Percentiles rank a stretch among this genome's conserved stretches.
phyloP scores from a whole-genome alignment of 2,888 invertebrate species.

The Chrysotoxum bicinctum region DNA sequence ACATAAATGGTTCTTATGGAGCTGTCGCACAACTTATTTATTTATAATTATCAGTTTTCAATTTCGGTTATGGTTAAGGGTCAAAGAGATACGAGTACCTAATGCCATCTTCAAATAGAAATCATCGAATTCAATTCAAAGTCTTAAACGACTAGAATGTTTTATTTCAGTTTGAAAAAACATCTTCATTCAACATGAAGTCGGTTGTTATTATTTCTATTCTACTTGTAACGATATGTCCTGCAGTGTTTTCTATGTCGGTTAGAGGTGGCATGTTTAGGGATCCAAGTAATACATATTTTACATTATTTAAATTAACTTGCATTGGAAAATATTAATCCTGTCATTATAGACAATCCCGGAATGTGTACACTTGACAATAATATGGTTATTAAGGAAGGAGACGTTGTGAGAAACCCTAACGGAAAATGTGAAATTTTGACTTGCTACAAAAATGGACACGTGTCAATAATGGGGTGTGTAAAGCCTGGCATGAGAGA shows the following conservation, averaged over 20 bases:
- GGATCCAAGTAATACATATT: constrained; percentile 35
- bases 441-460: constrained; percentile 52
- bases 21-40: no score
- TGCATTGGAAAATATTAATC: background rate
- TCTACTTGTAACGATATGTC: constrained; percentile 10
- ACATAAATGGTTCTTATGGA: no score
- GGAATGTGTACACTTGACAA: constrained; percentile 46
- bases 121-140: background rate
- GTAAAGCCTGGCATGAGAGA: constrained; percentile 54
- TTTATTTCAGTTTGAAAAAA: constrained; percentile 31
- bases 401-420: constrained; percentile 32
- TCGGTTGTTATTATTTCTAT: constrained; percentile 14
- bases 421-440: constrained; percentile 43
- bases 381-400: constrained; percentile 42
- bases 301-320: background rate
- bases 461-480: constrained; percentile 35
- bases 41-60: no score
- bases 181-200: constrained; percentile 43
- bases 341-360: constrained; percentile 38
- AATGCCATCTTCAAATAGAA: background rate
- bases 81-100: no score
- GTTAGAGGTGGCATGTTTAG: constrained; percentile 38
- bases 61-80: no score
- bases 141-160: background rate
- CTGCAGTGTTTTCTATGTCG: background rate